Percentiles rank a stretch among this genome's conserved stretches.
Conservation (phyloP, 2,797 vertebrate species). For the Sebastes aleutianus region DNA sequence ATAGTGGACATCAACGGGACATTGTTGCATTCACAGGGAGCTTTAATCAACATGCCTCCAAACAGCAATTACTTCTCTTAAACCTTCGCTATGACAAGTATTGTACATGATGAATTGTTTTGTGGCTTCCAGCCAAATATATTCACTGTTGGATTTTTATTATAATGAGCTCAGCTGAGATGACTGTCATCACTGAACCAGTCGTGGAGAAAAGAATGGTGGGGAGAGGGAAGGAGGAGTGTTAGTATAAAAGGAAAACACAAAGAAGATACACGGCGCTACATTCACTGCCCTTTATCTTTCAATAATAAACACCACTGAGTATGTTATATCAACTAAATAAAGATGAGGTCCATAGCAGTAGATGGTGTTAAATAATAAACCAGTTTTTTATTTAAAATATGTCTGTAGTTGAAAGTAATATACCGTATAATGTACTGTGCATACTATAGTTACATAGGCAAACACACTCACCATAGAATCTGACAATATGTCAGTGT, state of each 20-base stretch:
- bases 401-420: background rate
- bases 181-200: slow-evolving; percentile 10
- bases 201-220: background rate
- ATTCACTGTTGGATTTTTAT: slow-evolving; percentile 26
- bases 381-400: background rate
- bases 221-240: background rate
- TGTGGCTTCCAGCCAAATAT: slow-evolving; percentile 15
- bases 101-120: slow-evolving; percentile 33
- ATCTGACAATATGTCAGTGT: background rate
- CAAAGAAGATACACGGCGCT: background rate
- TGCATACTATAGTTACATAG: background rate
- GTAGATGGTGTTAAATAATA: background rate
- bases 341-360: background rate
- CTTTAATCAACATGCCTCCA: slow-evolving; percentile 47
- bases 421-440: background rate
- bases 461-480: background rate
- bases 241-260: slow-evolving; percentile 14
- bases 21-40: slow-evolving; percentile 18
- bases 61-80: slow-evolving; percentile 67
- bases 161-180: slow-evolving; percentile 42
- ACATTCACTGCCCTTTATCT: slow-evolving; percentile 9
- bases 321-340: background rate
- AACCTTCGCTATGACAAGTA: slow-evolving; percentile 2
- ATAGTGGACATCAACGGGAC: slow-evolving; percentile 24
- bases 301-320: background rate